Conservation (phyloP, 2,888 invertebrate genomes). For the Griposia aprilina region DNA sequence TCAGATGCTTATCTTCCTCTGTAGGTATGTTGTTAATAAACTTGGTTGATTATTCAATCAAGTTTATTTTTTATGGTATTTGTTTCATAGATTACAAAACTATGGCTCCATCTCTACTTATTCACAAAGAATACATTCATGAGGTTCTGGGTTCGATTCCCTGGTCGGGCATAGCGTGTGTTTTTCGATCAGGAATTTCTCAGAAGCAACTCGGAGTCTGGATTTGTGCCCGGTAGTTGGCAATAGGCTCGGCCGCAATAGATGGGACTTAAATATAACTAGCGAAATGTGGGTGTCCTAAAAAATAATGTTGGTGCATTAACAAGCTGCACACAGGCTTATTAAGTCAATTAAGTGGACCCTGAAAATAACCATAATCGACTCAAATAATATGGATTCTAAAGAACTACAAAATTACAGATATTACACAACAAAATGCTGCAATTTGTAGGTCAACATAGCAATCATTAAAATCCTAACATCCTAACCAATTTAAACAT, state of each 20-base stretch:
- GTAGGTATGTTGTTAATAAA: slow-evolving; percentile 21
- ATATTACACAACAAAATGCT: slow-evolving; percentile 41
- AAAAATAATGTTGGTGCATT: neutral
- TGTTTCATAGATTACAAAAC: slow-evolving; percentile 4
- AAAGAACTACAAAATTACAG: slow-evolving; percentile 24
- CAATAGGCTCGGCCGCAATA: neutral
- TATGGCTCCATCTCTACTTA: neutral
- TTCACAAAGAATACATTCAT: neutral
- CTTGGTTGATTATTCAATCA: neutral
- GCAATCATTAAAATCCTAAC: slow-evolving; percentile 21
- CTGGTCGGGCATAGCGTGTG: neutral
- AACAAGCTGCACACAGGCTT: slow-evolving; percentile 20
- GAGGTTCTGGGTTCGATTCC: neutral
- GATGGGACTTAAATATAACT: neutral
- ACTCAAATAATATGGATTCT: slow-evolving; percentile 10
- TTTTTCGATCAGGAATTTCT: neutral
- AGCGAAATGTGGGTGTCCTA: neutral
- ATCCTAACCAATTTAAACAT: slow-evolving; percentile 44
- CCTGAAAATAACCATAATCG: slow-evolving; percentile 21
- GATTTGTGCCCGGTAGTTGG: neutral
- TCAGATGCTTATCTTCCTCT: slow-evolving; percentile 49
- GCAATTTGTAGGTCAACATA: slow-evolving; percentile 40
- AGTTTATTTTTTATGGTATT: slow-evolving; percentile 43
- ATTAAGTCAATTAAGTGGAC: slow-evolving; percentile 24
- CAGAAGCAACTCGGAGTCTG: neutral